phyloP scores from a whole-genome alignment of 2,113 vertebrate genomes.

The Thamnaconus septentrionalis region DNA sequence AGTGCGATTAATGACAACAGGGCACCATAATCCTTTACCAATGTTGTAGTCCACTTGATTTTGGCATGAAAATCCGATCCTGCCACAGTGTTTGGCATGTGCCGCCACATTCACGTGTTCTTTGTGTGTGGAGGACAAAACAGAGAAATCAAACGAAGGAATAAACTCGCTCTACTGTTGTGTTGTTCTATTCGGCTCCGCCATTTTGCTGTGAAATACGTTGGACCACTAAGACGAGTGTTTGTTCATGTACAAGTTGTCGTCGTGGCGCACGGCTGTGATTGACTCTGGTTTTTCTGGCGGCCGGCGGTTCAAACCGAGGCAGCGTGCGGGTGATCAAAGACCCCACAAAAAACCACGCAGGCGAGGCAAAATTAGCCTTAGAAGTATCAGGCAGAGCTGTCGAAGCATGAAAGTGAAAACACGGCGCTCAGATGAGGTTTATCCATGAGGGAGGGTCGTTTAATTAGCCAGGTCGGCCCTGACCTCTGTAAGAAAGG shows the following conservation, averaged over 20 bases:
- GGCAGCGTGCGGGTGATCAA: constrained; percentile 82
- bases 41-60: too few species aligned
- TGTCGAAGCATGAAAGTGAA: constrained; percentile 79
- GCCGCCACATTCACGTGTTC: constrained; percentile 6
- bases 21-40: constrained; percentile 8
- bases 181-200: background rate
- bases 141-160: background rate
- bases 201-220: too few species aligned
- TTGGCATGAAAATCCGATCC: constrained; percentile 15
- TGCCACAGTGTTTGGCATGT: constrained; percentile 11
- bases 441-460: constrained; percentile 77
- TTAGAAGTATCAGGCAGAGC: constrained; percentile 90
- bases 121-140: background rate
- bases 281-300: background rate
- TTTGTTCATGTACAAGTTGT: too few species aligned
- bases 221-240: too few species aligned
- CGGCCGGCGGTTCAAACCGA: constrained; percentile 29
- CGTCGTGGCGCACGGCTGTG: background rate
- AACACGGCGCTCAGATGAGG: constrained; percentile 87
- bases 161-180: background rate
- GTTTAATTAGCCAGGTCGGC: constrained; percentile 89
- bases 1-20: background rate
- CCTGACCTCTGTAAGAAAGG: constrained; percentile 87
- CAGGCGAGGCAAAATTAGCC: constrained; percentile 79
- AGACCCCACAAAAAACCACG: constrained; percentile 50